Conservation (phyloP, 2,113 vertebrate genomes). For the pig (Sus scrofa) region DNA sequence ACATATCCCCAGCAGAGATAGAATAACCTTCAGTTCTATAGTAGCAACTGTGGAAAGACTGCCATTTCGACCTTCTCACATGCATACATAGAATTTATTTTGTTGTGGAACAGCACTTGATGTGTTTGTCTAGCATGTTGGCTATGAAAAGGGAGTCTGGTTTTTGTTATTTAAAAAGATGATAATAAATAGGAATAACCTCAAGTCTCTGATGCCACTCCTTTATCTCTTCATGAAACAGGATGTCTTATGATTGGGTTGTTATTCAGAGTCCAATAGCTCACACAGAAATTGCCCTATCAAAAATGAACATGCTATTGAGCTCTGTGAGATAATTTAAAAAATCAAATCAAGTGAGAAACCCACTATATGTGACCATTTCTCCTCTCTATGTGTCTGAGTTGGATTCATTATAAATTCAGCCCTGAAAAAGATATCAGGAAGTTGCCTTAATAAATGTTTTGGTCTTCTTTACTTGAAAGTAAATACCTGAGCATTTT, state of each 20-base stretch:
- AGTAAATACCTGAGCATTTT: neutral
- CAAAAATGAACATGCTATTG: neutral
- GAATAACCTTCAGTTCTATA: neutral
- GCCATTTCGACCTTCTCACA: neutral
- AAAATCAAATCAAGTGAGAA: slow-evolving; percentile 15
- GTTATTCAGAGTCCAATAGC: neutral
- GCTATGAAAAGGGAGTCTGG: neutral
- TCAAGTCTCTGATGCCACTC: neutral
- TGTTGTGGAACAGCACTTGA: neutral
- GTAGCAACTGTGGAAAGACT: neutral
- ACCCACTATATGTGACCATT: neutral
- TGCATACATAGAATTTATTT: neutral
- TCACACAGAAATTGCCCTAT: neutral
- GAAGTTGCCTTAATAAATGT: slow-evolving; percentile 50
- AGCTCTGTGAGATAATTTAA: neutral
- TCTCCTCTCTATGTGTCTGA: neutral
- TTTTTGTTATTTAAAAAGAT: slow-evolving; percentile 32
- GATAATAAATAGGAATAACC: slow-evolving; percentile 13
- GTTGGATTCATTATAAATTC: slow-evolving; percentile 54
- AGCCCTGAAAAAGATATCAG: neutral
- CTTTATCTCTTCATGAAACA: neutral
- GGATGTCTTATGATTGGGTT: neutral
- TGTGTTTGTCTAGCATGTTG: neutral
- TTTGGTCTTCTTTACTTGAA: neutral
- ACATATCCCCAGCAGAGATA: neutral